phyloP scores from a whole-genome alignment of 1,140 invertebrate genomes.

The Onthophagus taurus region DNA sequence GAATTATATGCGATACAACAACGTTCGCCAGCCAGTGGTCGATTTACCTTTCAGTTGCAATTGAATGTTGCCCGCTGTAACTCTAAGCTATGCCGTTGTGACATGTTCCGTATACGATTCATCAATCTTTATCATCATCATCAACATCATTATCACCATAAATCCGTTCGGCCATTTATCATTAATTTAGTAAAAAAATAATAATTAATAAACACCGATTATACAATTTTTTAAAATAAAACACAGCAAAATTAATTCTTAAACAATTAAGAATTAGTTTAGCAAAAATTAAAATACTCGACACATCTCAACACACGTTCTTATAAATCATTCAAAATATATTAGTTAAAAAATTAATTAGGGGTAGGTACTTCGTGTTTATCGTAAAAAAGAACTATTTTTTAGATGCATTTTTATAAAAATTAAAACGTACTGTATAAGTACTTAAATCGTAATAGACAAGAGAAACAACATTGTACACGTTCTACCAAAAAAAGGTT shows the following conservation, averaged over 20 bases:
- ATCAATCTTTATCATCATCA: slow-evolving; percentile 10
- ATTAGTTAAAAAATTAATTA: slow-evolving; percentile 1
- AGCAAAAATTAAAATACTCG: too few species aligned
- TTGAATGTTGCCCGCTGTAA: slow-evolving; percentile 10
- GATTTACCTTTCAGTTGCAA: slow-evolving; percentile 6
- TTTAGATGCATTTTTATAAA: slow-evolving; percentile 3
- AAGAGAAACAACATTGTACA: slow-evolving; percentile 33
- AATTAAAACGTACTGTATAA: background rate
- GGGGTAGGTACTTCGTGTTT: background rate
- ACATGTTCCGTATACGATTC: slow-evolving; percentile 10
- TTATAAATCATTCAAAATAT: too few species aligned
- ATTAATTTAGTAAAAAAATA: too few species aligned
- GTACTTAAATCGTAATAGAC: slow-evolving; percentile 20
- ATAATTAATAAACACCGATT: too few species aligned
- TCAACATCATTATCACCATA: too few species aligned
- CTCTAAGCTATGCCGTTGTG: slow-evolving; percentile 7
- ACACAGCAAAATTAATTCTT: too few species aligned
- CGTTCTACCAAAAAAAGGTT: slow-evolving; percentile 26
- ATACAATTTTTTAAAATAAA: too few species aligned
- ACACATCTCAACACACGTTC: background rate
- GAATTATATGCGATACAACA: background rate
- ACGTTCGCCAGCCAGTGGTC: background rate
- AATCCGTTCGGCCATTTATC: too few species aligned
- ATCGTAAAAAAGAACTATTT: background rate
- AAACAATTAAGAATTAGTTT: too few species aligned